Percentiles rank a stretch among this genome's conserved stretches.
These are phyloP conservation scores for Synanthedon myopaeformis DNA, from an alignment of 2,888 invertebrate species.

Conservation along the genomic window DNA sequence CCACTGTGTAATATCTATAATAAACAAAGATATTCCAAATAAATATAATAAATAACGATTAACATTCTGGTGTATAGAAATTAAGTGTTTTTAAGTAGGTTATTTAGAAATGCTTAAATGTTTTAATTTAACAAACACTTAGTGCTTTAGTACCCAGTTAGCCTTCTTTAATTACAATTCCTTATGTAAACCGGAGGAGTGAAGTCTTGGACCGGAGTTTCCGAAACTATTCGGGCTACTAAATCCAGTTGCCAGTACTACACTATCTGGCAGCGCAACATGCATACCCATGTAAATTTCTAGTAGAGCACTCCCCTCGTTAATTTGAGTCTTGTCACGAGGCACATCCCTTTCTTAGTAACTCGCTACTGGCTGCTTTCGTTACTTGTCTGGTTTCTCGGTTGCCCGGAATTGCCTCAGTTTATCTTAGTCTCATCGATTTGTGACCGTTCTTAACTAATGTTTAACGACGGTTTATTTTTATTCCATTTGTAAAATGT, in stretches of 20 bases:
- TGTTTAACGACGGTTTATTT: neutral
- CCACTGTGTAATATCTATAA: too few species aligned
- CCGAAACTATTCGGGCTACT: constrained; percentile 55
- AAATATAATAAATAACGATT: too few species aligned
- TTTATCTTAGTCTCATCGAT: constrained; percentile 40
- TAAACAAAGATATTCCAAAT: too few species aligned
- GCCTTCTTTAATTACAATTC: constrained; percentile 46
- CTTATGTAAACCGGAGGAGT: constrained; percentile 22
- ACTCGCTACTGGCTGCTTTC: constrained; percentile 18
- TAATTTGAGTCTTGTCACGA: constrained; percentile 59
- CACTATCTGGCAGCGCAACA: constrained; percentile 50
- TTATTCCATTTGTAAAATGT: neutral
- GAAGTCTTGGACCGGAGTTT: constrained; percentile 31
- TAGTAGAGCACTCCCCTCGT: constrained; percentile 42
- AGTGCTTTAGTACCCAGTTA: neutral
- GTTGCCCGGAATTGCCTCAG: constrained; percentile 33
- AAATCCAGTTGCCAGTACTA: constrained; percentile 48
- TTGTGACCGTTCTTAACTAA: constrained; percentile 14
- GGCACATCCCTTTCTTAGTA: constrained; percentile 63
- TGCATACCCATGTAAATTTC: constrained; percentile 65
- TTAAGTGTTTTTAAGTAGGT: too few species aligned
- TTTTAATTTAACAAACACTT: neutral
- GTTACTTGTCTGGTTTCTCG: constrained; percentile 26
- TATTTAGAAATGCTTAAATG: neutral
- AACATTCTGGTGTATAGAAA: too few species aligned